phyloP scores from a whole-genome alignment of 2,797 vertebrate species.

The Poliocrania exsul region DNA sequence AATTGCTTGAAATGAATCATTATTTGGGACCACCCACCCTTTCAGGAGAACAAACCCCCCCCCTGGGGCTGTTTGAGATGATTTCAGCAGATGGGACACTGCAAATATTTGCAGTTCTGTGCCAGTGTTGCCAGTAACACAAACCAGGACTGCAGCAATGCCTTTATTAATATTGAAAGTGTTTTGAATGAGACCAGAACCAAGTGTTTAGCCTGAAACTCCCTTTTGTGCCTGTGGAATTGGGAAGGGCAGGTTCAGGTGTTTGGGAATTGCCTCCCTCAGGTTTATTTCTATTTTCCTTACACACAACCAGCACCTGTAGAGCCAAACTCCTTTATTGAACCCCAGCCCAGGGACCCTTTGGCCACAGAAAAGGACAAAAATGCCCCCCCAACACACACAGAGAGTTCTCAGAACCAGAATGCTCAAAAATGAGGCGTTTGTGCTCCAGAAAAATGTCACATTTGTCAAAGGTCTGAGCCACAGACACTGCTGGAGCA shows the following conservation, averaged over 20 bases:
- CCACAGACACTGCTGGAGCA: background rate
- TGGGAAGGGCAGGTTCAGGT: background rate
- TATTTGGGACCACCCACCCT: too few relatives aligned
- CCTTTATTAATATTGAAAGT: background rate
- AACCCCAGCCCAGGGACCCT: background rate
- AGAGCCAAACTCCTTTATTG: constrained; percentile 13
- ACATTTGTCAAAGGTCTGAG: background rate
- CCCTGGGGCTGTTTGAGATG: background rate
- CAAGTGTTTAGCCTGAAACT: background rate
- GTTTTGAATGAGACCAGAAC: too few relatives aligned
- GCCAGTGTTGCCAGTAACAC: background rate
- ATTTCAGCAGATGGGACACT: background rate
- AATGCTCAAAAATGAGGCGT: too few relatives aligned
- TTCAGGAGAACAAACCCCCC: background rate
- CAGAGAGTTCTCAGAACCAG: background rate
- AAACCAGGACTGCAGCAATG: background rate
- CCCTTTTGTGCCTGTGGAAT: background rate
- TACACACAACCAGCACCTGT: background rate
- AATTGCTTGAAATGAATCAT: background rate
- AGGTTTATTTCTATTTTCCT: background rate
- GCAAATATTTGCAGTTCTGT: background rate
- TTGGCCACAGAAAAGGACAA: background rate
- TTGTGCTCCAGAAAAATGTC: background rate
- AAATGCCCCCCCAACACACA: background rate
- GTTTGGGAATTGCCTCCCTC: background rate